A percentile compares a stretch with the other conserved stretches of the same genome.
These are phyloP conservation scores for Palythoa grandis DNA, from an alignment of 92 coral and sea anemone genomes.

Conservation along the genomic window DNA sequence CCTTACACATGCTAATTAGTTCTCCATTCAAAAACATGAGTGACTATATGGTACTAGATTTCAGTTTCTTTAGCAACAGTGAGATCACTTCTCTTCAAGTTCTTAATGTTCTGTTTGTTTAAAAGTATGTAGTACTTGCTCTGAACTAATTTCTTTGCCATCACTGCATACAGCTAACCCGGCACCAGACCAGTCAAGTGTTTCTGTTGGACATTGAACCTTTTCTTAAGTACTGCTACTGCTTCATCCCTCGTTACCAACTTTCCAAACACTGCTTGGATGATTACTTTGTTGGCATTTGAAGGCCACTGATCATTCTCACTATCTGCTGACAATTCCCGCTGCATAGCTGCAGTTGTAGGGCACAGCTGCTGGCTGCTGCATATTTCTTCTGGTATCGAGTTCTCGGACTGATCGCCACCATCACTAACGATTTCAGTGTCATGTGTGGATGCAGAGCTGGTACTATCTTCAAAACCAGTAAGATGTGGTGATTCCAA, in stretches of 20 bases:
- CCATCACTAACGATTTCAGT: conserved; percentile 9
- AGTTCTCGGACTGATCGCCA: neutral
- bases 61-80: conserved; percentile 29
- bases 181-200: conserved; percentile 17
- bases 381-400: conserved; percentile 6
- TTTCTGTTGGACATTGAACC: conserved; percentile 14
- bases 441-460: conserved; percentile 20
- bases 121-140: conserved; percentile 12
- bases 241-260: conserved; percentile 22
- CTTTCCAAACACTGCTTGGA: conserved; percentile 28
- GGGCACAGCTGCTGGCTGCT: conserved; percentile 1
- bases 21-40: conserved; percentile 1
- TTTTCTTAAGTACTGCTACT: conserved; percentile 14
- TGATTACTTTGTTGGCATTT: conserved; percentile 11
- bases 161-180: conserved; percentile 22
- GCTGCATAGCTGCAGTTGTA: conserved; percentile 1
- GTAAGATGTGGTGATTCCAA: neutral
- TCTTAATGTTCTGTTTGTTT: conserved; percentile 28
- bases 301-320: conserved; percentile 19
- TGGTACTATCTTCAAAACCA: conserved; percentile 6
- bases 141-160: conserved; percentile 29
- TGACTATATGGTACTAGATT: conserved; percentile 18
- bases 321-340: conserved; percentile 13
- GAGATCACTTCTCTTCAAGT: conserved; percentile 20
- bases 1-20: conserved; percentile 9